Percentiles rank a stretch among this genome's conserved stretches.
Evolutionary conservation across 2,797 vertebrate genomes (phyloP).

Genomic region (Sorex maritimensis): DNA sequence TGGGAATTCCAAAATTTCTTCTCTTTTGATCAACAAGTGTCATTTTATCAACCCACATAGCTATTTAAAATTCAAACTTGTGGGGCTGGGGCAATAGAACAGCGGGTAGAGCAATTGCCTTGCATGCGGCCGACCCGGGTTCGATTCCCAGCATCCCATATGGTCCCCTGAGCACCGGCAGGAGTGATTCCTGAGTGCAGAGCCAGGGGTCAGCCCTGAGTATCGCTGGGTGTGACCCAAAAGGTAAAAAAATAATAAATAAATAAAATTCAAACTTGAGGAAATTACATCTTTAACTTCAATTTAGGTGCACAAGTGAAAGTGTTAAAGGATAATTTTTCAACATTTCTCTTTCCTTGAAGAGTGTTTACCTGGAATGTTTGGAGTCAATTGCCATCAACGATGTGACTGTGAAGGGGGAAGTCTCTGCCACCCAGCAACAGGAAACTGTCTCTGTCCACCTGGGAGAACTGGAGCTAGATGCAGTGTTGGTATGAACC

Average conservation of each 20-base stretch:
- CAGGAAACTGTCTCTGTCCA: slow-evolving; percentile 92
- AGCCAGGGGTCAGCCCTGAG: too few species aligned
- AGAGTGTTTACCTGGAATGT: slow-evolving; percentile 92
- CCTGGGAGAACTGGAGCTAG: slow-evolving; percentile 92
- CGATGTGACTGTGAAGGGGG: slow-evolving; percentile 91
- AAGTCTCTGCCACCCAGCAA: slow-evolving; percentile 91
- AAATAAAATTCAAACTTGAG: background rate
- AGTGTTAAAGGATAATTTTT: background rate
- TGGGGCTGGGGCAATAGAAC: too few species aligned
- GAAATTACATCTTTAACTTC: slow-evolving; percentile 29
- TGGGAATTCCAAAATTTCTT: slow-evolving; percentile 53
- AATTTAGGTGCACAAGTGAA: background rate
- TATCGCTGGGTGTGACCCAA: too few species aligned
- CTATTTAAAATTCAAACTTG: background rate
- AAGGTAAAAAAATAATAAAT: background rate
- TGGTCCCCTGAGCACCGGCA: too few species aligned
- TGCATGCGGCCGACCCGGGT: too few species aligned
- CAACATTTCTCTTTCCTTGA: slow-evolving; percentile 46
- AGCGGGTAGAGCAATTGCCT: too few species aligned
- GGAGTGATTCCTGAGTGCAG: too few species aligned
- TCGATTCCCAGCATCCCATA: too few species aligned
- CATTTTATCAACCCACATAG: background rate
- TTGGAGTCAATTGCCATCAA: slow-evolving; percentile 90
- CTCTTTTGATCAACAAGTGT: background rate
- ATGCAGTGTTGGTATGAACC: slow-evolving; percentile 92